Conservation (phyloP, 2,797 vertebrate species). For the Epinephelus awoara region DNA sequence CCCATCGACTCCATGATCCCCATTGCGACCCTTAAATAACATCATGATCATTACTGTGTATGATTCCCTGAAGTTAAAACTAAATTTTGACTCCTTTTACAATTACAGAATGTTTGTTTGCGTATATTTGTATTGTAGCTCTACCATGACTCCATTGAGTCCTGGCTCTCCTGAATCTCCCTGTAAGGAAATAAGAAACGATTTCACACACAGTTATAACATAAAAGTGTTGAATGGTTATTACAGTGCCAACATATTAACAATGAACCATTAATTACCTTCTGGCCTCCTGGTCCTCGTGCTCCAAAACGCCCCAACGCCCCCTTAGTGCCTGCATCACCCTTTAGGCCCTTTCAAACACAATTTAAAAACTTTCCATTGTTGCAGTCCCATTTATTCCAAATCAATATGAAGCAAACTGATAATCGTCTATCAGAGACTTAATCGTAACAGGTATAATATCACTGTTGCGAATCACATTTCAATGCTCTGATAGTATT, state of each 20-base stretch:
- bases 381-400: background rate
- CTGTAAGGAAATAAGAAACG: conserved; percentile 69
- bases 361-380: background rate
- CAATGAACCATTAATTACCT: conserved; percentile 78
- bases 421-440: background rate
- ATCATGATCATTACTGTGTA: background rate
- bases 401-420: background rate
- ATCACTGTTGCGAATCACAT: background rate
- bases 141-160: conserved; percentile 85
- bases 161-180: conserved; percentile 91
- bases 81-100: background rate
- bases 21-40: conserved; percentile 86
- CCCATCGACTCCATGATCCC: conserved; percentile 87
- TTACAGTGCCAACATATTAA: background rate
- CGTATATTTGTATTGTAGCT: background rate
- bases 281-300: conserved; percentile 91
- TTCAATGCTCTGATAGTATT: background rate
- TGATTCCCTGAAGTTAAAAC: background rate
- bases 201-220: background rate
- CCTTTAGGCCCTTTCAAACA: conserved; percentile 88
- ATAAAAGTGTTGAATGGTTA: background rate
- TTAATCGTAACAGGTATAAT: background rate
- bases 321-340: conserved; percentile 90
- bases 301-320: conserved; percentile 89
- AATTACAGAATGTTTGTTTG: background rate